Base-by-base conservation (phyloP, 2,888 invertebrate species). In the Tortricodes alternella region DNA sequence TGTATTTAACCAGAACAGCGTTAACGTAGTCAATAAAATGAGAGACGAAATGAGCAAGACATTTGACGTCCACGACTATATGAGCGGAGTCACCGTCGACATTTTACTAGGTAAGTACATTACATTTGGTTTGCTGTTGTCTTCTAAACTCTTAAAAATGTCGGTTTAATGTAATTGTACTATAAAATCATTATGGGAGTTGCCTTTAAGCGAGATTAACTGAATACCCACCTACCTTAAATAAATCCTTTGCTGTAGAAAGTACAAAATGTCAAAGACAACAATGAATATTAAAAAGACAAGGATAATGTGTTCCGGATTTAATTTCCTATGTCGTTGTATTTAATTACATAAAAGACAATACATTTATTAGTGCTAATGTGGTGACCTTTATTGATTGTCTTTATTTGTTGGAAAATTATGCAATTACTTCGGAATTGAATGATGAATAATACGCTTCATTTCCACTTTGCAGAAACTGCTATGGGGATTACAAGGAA, bases 401-500 rank as follows among this genome's bases (percentile, higher is more conserved):
- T 3, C 13, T n/a, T 39, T 16, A 41, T 41, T 9, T 9, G 34
- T 18, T 29, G 8, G 8, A 27, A 19, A 8, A 27, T n/a, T 35
- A 35, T 49, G 9, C 39, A 32, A 35, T 39, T 23, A 46, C 44
- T 34, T 51, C 37, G 13, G 23, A 35, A 58, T 59, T 59, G 35
- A 51, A 49, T 49, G 34, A 29, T 55, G 2, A 0, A 7, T 46
- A 23, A 38, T 16, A 8, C 2, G 3, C 32, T 11, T n/a, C 2
- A 34, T 9, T 23, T 39, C 19, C 16, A 23, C 56, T 34, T 87
- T 85, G 15, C 78, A 93, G 95, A 96, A 88, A 96, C 96, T 9
- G 96, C 95, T 0, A 96, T 96, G 96, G 96, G 96, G 18, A 94
- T 95, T 0, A 94, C 94, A 53, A 95, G 94, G 73, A 92, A 93